phyloP scores from a whole-genome alignment of 2,113 vertebrate genomes.

The Tragelaphus imberbis region DNA sequence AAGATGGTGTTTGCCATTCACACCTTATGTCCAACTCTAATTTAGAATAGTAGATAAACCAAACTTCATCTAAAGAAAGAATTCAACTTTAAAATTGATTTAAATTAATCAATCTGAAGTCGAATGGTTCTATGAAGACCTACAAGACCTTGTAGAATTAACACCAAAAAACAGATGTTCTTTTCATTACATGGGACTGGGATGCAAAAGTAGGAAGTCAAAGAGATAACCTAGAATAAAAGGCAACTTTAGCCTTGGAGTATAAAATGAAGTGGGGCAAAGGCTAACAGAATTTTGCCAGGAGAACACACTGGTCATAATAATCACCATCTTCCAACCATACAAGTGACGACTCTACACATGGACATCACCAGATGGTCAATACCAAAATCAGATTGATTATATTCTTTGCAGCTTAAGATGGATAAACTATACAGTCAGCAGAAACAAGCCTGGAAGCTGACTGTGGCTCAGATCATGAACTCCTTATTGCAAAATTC shows the following conservation, averaged over 20 bases:
- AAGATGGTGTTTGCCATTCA: not conserved
- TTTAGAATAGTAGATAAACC: not conserved
- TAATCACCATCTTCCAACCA: not conserved
- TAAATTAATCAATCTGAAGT: not conserved
- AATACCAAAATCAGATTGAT: not conserved
- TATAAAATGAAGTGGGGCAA: not conserved
- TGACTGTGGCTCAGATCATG: not conserved
- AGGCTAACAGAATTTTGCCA: not conserved
- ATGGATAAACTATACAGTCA: not conserved
- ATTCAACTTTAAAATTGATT: not conserved
- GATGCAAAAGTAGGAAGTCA: not conserved
- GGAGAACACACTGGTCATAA: not conserved
- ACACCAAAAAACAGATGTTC: not conserved
- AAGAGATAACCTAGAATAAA: not conserved
- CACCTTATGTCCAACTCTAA: not conserved
- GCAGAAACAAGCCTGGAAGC: not conserved
- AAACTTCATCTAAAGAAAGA: conserved; percentile 1
- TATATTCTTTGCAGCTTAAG: not conserved
- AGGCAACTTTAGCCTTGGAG: not conserved
- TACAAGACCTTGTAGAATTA: not conserved
- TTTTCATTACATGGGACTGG: not conserved
- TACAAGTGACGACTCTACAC: not conserved
- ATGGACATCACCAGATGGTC: not conserved
- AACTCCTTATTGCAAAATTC: not conserved
- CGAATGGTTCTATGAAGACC: not conserved